phyloP scores from a whole-genome alignment of 2,888 invertebrate species.

The Phytoseiulus persimilis region DNA sequence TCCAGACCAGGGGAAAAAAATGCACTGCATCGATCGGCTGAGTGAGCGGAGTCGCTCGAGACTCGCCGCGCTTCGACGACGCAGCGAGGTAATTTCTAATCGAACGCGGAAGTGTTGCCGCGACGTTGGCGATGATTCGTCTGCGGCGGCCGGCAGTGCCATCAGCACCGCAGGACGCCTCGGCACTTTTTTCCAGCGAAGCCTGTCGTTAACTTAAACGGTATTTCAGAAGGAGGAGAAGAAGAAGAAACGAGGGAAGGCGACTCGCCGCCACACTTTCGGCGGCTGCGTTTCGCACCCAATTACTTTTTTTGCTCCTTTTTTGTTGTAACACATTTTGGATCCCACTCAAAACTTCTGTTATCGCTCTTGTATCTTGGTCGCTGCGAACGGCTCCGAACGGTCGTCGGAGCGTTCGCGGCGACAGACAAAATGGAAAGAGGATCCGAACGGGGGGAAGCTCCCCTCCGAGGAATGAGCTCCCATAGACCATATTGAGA shows the following conservation, averaged over 20 bases:
- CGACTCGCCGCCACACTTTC: background rate
- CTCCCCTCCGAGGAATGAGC: background rate
- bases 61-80: background rate
- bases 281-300: background rate
- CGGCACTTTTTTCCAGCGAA: background rate
- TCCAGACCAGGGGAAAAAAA: too few relatives aligned
- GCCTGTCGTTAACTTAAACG: constrained; percentile 5
- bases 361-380: background rate
- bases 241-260: background rate
- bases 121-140: background rate
- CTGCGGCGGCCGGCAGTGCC: background rate
- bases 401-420: background rate
- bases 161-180: background rate
- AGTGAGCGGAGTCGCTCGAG: background rate
- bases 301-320: background rate
- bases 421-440: background rate
- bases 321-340: constrained; percentile 5
- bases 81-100: background rate
- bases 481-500: background rate
- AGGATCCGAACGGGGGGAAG: background rate
- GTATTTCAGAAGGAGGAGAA: constrained; percentile 5
- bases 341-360: background rate
- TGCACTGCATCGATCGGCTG: too few relatives aligned
- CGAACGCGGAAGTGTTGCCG: background rate
- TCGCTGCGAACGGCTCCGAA: too few relatives aligned